Percentiles rank a stretch among this genome's conserved stretches.
phyloP scores from a whole-genome alignment of 2,888 invertebrate genomes.

The Morpho deidamia region DNA sequence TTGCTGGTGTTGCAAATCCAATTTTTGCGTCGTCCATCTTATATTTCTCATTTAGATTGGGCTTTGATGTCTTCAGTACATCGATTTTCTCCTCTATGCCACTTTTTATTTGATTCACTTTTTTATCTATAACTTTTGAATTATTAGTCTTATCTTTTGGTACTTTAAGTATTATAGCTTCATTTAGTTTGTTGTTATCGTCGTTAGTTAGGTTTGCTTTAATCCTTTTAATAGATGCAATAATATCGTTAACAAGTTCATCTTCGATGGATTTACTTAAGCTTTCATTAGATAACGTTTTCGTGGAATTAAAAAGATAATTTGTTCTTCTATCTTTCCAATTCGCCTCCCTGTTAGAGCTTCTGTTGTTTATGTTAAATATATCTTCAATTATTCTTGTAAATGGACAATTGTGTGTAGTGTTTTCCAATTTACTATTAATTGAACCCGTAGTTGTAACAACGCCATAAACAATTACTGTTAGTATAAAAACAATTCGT shows the following conservation, averaged over 20 bases:
- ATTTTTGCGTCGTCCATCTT: conserved; percentile 12
- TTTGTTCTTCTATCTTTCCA: conserved; percentile 67
- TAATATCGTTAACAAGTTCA: conserved; percentile 59
- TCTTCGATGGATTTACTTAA: conserved; percentile 48
- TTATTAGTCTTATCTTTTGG: conserved; percentile 31
- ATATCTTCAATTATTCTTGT: conserved; percentile 67
- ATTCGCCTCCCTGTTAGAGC: conserved; percentile 26
- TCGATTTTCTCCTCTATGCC: conserved; percentile 57
- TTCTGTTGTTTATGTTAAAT: conserved; percentile 54
- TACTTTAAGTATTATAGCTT: conserved; percentile 58
- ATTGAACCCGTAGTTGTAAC: conserved; percentile 30
- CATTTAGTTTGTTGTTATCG: conserved; percentile 45
- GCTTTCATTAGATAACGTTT: conserved; percentile 55
- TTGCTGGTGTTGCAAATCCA: conserved; percentile 12
- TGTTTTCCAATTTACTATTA: conserved; percentile 30
- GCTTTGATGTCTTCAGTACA: conserved; percentile 20
- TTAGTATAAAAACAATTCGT: conserved; percentile 38
- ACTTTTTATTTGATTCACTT: conserved; percentile 46
- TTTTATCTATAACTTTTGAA: conserved; percentile 26
- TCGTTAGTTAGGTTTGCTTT: conserved; percentile 54
- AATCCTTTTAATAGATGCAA: conserved; percentile 64
- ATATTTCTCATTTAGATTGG: conserved; percentile 13
- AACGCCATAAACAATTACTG: conserved; percentile 30
- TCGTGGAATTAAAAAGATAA: conserved; percentile 76
- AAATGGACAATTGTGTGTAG: conserved; percentile 55